Conservation (phyloP, 1,140 invertebrate species). For the Hestina assimilis region DNA sequence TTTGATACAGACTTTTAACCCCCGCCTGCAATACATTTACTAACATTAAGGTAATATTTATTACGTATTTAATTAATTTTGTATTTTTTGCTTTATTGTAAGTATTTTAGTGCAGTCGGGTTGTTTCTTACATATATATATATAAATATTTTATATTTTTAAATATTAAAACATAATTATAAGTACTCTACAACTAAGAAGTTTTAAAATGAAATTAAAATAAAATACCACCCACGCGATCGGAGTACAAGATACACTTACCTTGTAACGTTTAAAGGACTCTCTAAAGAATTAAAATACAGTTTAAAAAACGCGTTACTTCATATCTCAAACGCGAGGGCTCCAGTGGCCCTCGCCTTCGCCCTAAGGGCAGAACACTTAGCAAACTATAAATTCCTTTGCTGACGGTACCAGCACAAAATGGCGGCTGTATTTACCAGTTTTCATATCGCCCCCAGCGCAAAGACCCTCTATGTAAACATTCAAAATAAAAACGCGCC, state of each 20-base stretch:
- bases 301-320: conserved; percentile 13
- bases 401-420: conserved; percentile 63
- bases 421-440: conserved; percentile 67
- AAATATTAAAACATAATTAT: too few species aligned
- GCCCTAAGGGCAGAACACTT: conserved; percentile 15
- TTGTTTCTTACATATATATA: too few species aligned
- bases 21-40: too few species aligned
- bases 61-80: too few species aligned
- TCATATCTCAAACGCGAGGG: conserved; percentile 10
- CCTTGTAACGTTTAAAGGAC: conserved; percentile 9
- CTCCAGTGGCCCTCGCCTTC: conserved; percentile 42
- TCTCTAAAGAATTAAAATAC: conserved; percentile 24
- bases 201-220: too few species aligned
- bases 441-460: conserved; percentile 38
- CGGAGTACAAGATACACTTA: not conserved
- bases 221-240: too few species aligned
- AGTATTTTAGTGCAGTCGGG: too few species aligned
- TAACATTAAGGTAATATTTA: too few species aligned
- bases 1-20: too few species aligned
- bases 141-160: too few species aligned
- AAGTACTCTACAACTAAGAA: too few species aligned
- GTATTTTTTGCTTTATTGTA: too few species aligned
- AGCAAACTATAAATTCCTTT: conserved; percentile 41
- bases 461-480: conserved; percentile 72
- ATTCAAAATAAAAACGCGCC: conserved; percentile 76